These are phyloP conservation scores for Donacobius atricapilla DNA, from an alignment of 2,113 vertebrate species.

Conservation along the genomic window DNA sequence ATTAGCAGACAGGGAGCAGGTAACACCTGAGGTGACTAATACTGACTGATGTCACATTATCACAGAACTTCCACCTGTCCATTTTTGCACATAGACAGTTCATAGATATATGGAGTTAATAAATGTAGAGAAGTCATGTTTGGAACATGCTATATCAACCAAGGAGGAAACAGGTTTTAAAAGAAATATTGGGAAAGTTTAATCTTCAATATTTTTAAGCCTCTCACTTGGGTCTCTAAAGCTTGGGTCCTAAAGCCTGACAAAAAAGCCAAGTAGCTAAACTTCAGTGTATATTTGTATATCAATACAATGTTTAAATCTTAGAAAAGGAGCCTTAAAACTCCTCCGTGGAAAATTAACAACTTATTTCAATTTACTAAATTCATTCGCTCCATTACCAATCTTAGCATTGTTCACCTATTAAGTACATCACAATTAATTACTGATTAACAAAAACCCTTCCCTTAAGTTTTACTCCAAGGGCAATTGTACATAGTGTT, in stretches of 20 bases:
- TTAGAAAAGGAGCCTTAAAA: not conserved
- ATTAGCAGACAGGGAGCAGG: not conserved
- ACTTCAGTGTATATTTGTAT: not conserved
- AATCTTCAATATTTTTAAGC: not conserved
- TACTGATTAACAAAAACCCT: not conserved
- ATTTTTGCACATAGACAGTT: not conserved
- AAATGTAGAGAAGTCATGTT: not conserved
- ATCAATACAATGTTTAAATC: not conserved
- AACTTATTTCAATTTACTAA: not conserved
- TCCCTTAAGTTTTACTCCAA: not conserved
- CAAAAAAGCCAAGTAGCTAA: not conserved
- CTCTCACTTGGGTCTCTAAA: not conserved
- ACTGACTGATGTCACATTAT: not conserved
- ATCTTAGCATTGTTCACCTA: not conserved
- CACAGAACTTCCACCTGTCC: not conserved
- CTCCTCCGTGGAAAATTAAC: not conserved
- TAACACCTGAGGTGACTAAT: not conserved
- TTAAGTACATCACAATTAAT: not conserved
- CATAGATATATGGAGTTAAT: not conserved
- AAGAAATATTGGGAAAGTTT: not conserved
- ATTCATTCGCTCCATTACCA: not conserved
- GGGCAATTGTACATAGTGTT: not conserved
- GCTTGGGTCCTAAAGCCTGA: not conserved
- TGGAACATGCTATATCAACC: not conserved
- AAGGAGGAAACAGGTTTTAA: not conserved